A percentile compares a stretch with the other conserved stretches of the same genome.
phyloP scores from a whole-genome alignment of 2,113 vertebrate genomes.

The Protobothrops flavoviridis region DNA sequence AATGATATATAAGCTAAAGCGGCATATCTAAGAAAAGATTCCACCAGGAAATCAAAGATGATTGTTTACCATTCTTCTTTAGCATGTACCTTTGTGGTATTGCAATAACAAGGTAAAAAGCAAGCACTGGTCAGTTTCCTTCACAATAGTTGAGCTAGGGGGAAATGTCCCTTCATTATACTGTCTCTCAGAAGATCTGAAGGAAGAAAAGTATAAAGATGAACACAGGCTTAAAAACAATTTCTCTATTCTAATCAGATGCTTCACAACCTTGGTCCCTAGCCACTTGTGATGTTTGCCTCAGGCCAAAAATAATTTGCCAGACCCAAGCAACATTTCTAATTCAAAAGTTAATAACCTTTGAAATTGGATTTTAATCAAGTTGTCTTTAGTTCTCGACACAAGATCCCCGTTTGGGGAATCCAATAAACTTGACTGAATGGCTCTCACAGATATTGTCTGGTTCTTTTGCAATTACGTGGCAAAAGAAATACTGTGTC shows the following conservation, averaged over 20 bases:
- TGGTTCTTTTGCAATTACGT: not conserved
- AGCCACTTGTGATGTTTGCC: slow-evolving; percentile 29
- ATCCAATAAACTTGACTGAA: slow-evolving; percentile 57
- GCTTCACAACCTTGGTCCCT: slow-evolving; percentile 37
- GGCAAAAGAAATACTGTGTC: slow-evolving; percentile 4
- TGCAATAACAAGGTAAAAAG: not conserved
- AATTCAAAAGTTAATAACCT: slow-evolving; percentile 70
- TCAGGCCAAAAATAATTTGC: slow-evolving; percentile 58
- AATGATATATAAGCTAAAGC: not conserved
- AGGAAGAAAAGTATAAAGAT: not conserved
- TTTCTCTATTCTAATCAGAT: slow-evolving; percentile 24
- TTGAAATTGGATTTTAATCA: slow-evolving; percentile 72
- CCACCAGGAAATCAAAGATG: not conserved
- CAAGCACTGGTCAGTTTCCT: not conserved
- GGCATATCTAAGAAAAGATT: not conserved
- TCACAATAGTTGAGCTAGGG: slow-evolving; percentile 23
- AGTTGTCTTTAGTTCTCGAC: slow-evolving; percentile 57
- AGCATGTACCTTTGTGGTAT: not conserved
- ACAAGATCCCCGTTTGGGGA: slow-evolving; percentile 44
- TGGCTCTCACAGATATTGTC: slow-evolving; percentile 38
- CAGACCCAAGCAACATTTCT: slow-evolving; percentile 52
- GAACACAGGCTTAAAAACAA: not conserved
- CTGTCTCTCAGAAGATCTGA: not conserved
- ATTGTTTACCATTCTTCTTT: accelerated
- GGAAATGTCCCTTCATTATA: slow-evolving; percentile 15